Conservation (phyloP, 2,113 vertebrate species). For the Toxotes chatareus region DNA sequence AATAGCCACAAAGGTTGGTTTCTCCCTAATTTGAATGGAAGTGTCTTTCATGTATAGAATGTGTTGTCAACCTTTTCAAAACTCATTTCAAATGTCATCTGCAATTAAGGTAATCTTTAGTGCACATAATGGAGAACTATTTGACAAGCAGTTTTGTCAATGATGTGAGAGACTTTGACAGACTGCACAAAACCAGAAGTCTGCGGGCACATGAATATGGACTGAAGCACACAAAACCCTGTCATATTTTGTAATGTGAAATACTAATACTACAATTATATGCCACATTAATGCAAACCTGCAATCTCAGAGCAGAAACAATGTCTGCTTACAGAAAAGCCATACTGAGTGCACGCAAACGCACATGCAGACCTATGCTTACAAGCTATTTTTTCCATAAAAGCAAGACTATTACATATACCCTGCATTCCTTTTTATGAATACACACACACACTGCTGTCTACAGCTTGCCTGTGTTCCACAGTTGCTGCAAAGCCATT, state of each 20-base stretch:
- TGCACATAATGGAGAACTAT: slow-evolving; percentile 15
- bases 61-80: slow-evolving; percentile 54
- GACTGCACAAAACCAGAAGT: slow-evolving; percentile 13
- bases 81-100: slow-evolving; percentile 60
- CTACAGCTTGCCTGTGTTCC: not conserved
- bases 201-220: not conserved
- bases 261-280: slow-evolving; percentile 12
- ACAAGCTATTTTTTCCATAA: not conserved
- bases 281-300: slow-evolving; percentile 6
- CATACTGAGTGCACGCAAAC: not conserved
- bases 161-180: slow-evolving; percentile 37
- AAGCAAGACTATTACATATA: not conserved
- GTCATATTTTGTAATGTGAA: slow-evolving; percentile 12
- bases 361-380: slow-evolving; percentile 2
- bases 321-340: not conserved
- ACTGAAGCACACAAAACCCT: not conserved
- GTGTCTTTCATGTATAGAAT: slow-evolving; percentile 29
- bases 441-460: not conserved
- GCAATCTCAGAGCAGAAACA: not conserved
- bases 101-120: slow-evolving; percentile 47
- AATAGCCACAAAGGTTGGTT: slow-evolving; percentile 19
- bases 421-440: not conserved
- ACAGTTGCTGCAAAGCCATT: not conserved
- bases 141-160: slow-evolving; percentile 31
- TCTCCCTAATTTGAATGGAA: slow-evolving; percentile 26